A percentile compares a stretch with the other conserved stretches of the same genome.
phyloP scores from a whole-genome alignment of 1,140 invertebrate genomes.

The Magallana angulata region DNA sequence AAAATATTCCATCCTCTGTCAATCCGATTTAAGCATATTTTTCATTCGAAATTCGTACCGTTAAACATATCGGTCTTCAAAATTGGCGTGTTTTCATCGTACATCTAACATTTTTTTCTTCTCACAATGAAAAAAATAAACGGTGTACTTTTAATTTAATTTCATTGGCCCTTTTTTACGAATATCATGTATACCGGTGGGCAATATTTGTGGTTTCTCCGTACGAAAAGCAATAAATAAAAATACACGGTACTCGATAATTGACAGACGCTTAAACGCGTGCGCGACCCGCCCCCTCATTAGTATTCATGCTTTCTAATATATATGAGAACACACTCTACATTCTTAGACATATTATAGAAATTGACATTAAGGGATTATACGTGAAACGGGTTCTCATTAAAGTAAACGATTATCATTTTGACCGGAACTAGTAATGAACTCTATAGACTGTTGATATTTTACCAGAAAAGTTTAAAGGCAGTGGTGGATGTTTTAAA shows the following conservation, averaged over 20 bases:
- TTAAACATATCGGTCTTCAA: too few species aligned
- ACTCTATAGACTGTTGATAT: constrained; percentile 9
- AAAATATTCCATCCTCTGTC: too few species aligned
- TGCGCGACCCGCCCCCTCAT: constrained; percentile 13
- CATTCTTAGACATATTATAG: constrained; percentile 34
- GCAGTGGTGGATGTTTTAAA: background rate
- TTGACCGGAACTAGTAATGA: constrained; percentile 25
- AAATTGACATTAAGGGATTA: constrained; percentile 38
- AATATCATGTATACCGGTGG: constrained; percentile 5
- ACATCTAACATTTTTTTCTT: too few species aligned
- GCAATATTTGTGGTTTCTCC: constrained; percentile 6
- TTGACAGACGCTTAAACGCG: constrained; percentile 35
- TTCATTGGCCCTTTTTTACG: background rate
- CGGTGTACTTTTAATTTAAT: background rate
- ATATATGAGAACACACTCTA: constrained; percentile 33
- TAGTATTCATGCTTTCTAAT: constrained; percentile 32
- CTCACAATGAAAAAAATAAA: too few species aligned
- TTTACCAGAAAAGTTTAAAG: constrained; percentile 14
- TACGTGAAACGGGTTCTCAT: constrained; percentile 30
- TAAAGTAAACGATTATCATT: constrained; percentile 26
- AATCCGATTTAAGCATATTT: too few species aligned
- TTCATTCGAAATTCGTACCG: too few species aligned
- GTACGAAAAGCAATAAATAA: constrained; percentile 13
- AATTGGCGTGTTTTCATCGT: too few species aligned
- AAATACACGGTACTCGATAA: constrained; percentile 24